Base-by-base conservation (phyloP, 1,140 invertebrate species). In the Sinonovacula constricta region DNA sequence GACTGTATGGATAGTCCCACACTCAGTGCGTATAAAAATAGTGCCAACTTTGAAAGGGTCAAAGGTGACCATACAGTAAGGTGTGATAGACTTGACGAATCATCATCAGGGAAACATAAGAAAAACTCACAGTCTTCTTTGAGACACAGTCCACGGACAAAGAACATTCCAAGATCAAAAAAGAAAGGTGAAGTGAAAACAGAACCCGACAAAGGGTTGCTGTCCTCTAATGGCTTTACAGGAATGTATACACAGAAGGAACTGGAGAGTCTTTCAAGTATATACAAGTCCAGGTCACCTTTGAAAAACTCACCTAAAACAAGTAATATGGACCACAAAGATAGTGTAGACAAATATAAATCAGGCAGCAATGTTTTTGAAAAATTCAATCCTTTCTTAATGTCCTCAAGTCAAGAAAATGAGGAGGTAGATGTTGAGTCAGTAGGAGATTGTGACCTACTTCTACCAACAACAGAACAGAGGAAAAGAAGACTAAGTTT, bases 321-420 rank as follows among this genome's bases (percentile, higher is more conserved):
- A 10, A 7, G 39, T 45, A 45, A 45, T 10, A 7, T 45, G 7
- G 39, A 18, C 18, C 39, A 45, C 18, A 45, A 45, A 18, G 39
- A 7, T 45, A 45, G 39, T n/a, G n/a, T n/a, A 31, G 24, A 31
- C 28, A 59, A 26, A 39, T 34, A 33, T 57, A 26, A 45, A 28
- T 26, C 39, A 56, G 68, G 54, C 53, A 59, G 68, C 51, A 76
- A 76, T 76, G 72, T 76, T 24, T 76, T 76, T 76, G 72, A 76
- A 57, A 63, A 65, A 18, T 66, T 76, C 59, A 36, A 49, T 28
- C 5, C 14, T 10, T 18, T 10, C 18, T 45, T 45, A 45, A 45
- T 45, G 39, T 10, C 7, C 39, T 10, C 18, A 10, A 45, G 39
- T 10, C 39, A 45, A 45, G 72, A 76, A 31, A 67, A 31, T 76